These are phyloP conservation scores for Rhinichthys osculus DNA, from an alignment of 2,797 vertebrate genomes.

Conservation along the genomic window DNA sequence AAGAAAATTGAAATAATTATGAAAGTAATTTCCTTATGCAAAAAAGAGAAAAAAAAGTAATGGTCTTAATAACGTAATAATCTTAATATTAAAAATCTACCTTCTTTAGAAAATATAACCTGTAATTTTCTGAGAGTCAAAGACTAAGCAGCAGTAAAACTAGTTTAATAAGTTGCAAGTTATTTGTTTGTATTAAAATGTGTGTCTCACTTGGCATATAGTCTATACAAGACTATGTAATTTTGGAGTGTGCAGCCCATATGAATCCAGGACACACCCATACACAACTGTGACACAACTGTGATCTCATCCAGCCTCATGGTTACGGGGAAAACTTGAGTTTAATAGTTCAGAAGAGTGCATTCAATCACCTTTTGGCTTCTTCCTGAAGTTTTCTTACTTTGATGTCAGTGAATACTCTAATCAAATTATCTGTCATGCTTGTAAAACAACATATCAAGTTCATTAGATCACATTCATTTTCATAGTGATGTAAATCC, in stretches of 20 bases:
- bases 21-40: background rate
- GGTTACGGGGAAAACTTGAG: background rate
- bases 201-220: background rate
- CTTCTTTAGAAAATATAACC: background rate
- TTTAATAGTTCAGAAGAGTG: constrained; percentile 23
- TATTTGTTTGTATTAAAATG: background rate
- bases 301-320: background rate
- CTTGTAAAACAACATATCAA: background rate
- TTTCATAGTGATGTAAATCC: background rate
- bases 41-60: no score
- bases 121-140: background rate
- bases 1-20: no score
- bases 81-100: no score
- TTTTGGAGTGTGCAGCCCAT: background rate
- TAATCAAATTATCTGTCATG: background rate
- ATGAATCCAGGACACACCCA: constrained; percentile 1
- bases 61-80: no score
- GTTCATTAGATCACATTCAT: background rate
- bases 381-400: background rate
- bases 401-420: constrained; percentile 8
- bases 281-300: constrained; percentile 19
- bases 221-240: background rate
- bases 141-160: background rate
- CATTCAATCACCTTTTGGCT: background rate
- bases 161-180: background rate